Conservation (phyloP, 2,888 invertebrate genomes). For the Pseudococcus longispinus region DNA sequence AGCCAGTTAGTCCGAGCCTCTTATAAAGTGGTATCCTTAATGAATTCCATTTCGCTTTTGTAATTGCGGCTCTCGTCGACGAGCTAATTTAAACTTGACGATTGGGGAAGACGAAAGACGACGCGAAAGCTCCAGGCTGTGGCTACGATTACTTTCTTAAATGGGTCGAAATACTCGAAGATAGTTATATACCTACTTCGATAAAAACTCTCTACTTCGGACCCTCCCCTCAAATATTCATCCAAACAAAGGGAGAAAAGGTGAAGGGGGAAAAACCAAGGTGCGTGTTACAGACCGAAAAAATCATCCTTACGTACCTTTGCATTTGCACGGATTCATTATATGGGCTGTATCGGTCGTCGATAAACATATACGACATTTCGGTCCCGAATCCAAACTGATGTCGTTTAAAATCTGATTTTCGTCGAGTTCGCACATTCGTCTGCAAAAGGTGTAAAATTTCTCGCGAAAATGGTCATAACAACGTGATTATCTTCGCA, state of each 20-base stretch:
- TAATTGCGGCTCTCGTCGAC: conserved; percentile 2
- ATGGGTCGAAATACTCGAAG: background rate
- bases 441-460: background rate
- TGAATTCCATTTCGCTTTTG: conserved; percentile 12
- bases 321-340: conserved; percentile 44
- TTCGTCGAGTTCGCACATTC: background rate
- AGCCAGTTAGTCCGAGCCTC: background rate
- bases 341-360: background rate
- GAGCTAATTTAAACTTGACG: background rate
- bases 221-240: too few species aligned
- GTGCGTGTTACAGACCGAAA: background rate
- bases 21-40: background rate
- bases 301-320: background rate
- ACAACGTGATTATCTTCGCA: background rate
- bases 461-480: background rate
- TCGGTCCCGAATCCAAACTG: conserved; percentile 28
- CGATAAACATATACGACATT: conserved; percentile 45
- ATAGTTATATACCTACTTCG: background rate
- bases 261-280: background rate
- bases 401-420: background rate
- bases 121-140: background rate
- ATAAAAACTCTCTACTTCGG: too few species aligned
- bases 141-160: background rate
- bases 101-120: background rate
- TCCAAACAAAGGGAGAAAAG: too few species aligned